These are phyloP conservation scores for Microcebus griseorufus DNA, from an alignment of 2,113 vertebrate genomes.

Conservation along the genomic window DNA sequence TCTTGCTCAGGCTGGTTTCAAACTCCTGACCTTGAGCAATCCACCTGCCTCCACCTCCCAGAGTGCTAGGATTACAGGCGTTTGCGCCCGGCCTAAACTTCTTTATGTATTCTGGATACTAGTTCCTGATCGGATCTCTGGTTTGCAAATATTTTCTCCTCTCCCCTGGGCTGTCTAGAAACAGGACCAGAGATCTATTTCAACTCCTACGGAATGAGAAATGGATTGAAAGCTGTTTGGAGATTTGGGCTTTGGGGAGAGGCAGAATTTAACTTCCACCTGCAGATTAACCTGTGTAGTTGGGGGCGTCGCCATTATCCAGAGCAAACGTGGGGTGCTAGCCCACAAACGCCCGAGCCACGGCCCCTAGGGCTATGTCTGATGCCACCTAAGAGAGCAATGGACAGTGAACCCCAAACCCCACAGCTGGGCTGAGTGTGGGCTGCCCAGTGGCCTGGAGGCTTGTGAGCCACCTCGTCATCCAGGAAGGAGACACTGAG, in stretches of 20 bases:
- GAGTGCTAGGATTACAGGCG: too few species aligned
- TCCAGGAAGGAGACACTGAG: neutral
- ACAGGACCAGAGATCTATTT: neutral
- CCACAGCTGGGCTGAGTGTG: neutral
- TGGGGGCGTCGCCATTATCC: neutral
- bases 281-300: too few species aligned
- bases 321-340: neutral
- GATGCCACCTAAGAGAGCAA: neutral
- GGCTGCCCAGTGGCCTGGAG: neutral
- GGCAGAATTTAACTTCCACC: neutral
- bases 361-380: neutral
- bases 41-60: too few species aligned
- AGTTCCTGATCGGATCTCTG: neutral
- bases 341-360: neutral
- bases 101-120: neutral
- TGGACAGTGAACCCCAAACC: neutral
- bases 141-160: neutral
- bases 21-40: too few species aligned
- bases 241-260: neutral
- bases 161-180: neutral
- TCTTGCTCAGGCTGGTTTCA: too few species aligned
- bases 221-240: neutral
- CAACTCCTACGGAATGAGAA: neutral
- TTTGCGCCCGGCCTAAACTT: neutral
- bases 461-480: neutral